Evolutionary conservation across 2,113 vertebrate genomes (phyloP).

Genomic region (Sterna hirundo): DNA sequence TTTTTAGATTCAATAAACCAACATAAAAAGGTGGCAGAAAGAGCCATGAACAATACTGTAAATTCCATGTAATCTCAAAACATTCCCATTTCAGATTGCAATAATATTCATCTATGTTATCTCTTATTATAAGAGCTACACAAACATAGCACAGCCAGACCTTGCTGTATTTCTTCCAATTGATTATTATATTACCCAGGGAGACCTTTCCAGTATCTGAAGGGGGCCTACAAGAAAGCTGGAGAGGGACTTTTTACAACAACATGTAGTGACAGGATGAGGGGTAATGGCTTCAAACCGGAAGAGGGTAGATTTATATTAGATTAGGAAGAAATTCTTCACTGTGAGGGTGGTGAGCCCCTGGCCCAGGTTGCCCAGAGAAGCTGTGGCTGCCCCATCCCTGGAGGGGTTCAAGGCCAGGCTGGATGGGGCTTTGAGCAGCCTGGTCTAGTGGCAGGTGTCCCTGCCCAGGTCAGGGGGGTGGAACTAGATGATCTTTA

Average conservation of each 20-base stretch:
- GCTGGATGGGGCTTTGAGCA: neutral
- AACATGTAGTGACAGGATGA: neutral
- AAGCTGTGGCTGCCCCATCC: neutral
- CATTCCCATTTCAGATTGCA: neutral
- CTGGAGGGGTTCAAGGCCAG: neutral
- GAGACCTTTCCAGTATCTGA: neutral
- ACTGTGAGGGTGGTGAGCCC: neutral
- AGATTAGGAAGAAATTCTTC: neutral
- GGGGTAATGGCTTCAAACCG: neutral
- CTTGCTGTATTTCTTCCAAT: neutral
- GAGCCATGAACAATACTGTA: neutral
- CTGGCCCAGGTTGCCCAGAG: neutral
- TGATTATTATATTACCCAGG: neutral
- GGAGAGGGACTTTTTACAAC: neutral
- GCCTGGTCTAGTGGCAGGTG: neutral
- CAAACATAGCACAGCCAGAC: neutral
- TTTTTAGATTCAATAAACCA: neutral
- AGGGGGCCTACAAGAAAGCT: neutral
- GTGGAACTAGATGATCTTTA: neutral
- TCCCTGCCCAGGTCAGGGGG: neutral
- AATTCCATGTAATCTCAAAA: neutral
- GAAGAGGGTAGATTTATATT: neutral
- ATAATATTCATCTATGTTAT: neutral
- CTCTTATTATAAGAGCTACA: neutral
- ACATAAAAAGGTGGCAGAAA: neutral